These are phyloP conservation scores for Lethenteron camtschaticum DNA, from an alignment of 2,113 vertebrate species.

Conservation along the genomic window DNA sequence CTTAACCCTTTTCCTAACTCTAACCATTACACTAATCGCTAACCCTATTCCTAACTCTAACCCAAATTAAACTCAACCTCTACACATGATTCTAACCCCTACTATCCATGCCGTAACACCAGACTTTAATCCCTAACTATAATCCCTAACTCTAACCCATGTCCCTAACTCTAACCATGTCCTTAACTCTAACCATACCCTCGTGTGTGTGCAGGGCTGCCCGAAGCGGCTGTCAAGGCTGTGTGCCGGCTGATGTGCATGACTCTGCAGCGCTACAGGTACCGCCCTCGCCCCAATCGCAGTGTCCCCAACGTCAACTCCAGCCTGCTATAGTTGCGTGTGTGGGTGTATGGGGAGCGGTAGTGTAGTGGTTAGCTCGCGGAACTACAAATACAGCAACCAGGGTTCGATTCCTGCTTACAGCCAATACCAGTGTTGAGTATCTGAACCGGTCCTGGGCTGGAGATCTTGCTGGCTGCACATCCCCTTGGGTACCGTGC, in stretches of 20 bases:
- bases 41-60: neutral
- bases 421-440: no score
- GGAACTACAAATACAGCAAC: no score
- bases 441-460: no score
- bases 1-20: no score
- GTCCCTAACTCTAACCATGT: neutral
- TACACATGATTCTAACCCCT: neutral
- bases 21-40: no score
- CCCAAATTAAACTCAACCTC: neutral
- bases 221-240: slow-evolving; percentile 67
- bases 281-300: slow-evolving; percentile 10
- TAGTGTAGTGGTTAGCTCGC: no score
- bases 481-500: no score
- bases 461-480: no score
- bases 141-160: neutral
- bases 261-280: slow-evolving; percentile 81
- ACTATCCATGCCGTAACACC: neutral
- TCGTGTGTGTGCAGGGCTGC: slow-evolving; percentile 29
- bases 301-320: no score
- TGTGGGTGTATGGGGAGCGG: no score
- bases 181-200: neutral
- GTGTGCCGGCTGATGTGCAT: slow-evolving; percentile 88
- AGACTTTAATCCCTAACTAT: neutral
- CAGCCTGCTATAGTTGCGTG: no score
- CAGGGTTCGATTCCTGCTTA: no score